Percentiles rank a stretch among this genome's conserved stretches.
These are phyloP conservation scores for Coleophora flavipennella DNA, from an alignment of 2,888 invertebrate genomes.

Conservation along the genomic window DNA sequence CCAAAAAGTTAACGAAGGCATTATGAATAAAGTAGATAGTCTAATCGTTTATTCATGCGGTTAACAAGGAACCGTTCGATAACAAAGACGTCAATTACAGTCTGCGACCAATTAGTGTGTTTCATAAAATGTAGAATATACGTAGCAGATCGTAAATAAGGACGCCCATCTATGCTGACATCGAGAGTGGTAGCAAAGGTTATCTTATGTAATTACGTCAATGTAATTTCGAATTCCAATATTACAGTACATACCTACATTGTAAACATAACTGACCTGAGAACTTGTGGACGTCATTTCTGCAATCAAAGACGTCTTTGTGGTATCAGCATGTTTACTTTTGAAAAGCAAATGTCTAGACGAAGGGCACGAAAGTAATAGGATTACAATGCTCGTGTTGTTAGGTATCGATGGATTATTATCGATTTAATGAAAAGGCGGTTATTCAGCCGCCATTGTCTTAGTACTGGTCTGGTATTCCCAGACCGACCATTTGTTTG, in stretches of 20 bases:
- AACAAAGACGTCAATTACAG: constrained; percentile 34
- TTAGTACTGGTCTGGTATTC: constrained; percentile 3
- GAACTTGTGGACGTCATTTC: too few relatives aligned
- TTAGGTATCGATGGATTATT: too few relatives aligned
- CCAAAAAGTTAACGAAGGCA: not conserved
- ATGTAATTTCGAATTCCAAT: not conserved
- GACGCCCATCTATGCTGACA: constrained; percentile 7
- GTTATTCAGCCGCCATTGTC: constrained; percentile 4
- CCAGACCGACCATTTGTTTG: constrained; percentile 1
- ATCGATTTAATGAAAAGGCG: not conserved
- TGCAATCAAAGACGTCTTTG: too few relatives aligned
- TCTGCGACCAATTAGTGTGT: constrained; percentile 7
- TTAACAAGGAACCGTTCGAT: constrained; percentile 17
- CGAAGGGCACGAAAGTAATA: too few relatives aligned
- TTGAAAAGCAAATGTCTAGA: too few relatives aligned
- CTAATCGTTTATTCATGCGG: too few relatives aligned
- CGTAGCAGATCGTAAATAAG: constrained; percentile 4
- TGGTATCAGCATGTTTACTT: too few relatives aligned
- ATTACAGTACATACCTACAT: not conserved
- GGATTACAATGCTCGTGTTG: too few relatives aligned
- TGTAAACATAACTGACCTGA: too few relatives aligned
- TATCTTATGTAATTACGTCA: constrained; percentile 8
- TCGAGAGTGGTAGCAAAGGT: constrained; percentile 3
- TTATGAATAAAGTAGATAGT: not conserved
- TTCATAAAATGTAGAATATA: constrained; percentile 2